These are phyloP conservation scores for Propithecus perrieri DNA, from an alignment of 2,797 vertebrate genomes.

Conservation along the genomic window DNA sequence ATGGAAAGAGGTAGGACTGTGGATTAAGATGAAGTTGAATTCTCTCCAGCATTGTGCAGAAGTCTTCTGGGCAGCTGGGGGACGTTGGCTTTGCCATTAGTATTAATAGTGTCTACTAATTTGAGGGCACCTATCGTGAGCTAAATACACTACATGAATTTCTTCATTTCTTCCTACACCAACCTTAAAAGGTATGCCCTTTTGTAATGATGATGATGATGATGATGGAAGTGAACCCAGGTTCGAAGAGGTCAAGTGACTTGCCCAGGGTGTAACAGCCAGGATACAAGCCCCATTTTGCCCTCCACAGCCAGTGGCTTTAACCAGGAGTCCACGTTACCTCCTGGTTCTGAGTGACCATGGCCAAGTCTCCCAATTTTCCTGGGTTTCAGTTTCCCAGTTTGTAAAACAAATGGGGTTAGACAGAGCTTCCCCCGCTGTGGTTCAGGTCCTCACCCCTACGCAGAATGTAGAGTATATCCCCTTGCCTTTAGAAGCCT, in stretches of 20 bases:
- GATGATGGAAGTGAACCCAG: background rate
- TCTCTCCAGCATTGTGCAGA: background rate
- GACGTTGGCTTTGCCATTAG: slow-evolving; percentile 1
- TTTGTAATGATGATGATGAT: background rate
- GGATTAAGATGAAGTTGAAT: background rate
- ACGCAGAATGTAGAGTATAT: background rate
- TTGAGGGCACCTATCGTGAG: background rate
- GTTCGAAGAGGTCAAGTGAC: background rate
- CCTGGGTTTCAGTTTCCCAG: background rate
- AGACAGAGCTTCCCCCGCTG: background rate
- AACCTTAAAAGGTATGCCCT: background rate
- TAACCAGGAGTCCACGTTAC: background rate
- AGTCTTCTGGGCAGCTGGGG: background rate
- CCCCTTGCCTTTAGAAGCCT: background rate
- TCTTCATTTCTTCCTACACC: background rate
- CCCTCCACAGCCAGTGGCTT: background rate
- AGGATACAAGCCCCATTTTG: background rate
- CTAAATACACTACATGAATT: background rate
- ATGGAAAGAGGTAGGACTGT: background rate
- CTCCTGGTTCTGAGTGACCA: background rate
- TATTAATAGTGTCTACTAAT: background rate
- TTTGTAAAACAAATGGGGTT: background rate
- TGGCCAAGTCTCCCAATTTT: background rate
- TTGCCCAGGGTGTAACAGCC: background rate
- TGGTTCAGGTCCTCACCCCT: background rate